Base-by-base conservation (phyloP, 2,888 invertebrate genomes). In the Clepsis dumicolana region DNA sequence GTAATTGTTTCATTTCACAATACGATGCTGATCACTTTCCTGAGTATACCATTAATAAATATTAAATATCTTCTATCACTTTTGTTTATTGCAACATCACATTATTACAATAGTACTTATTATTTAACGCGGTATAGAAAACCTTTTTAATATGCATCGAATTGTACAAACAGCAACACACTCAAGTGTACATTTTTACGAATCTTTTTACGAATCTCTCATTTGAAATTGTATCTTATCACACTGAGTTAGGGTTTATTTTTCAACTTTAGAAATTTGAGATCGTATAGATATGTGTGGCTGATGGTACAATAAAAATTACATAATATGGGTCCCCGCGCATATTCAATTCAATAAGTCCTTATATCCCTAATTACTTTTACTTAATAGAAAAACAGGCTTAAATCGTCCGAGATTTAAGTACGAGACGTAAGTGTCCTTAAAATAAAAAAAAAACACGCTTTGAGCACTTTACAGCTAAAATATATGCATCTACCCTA, bases 401-500 rank as follows among this genome's bases (percentile, higher is more conserved):
- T 10, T 50, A 57, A 1, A 35, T 35, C 12, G 24, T 24, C 24
- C 16, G 4, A 38, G 57, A 70, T 52, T 73, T 77, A 77, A 76
- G 76, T 76, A 77, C 75, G 70, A 57, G 64, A 38, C 56, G 62
- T 68, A 69, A 72, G 70, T 70, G 63, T 12, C 60, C 67, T 62
- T n/a, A n/a, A n/a, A n/a, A n/a, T n/a, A n/a, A n/a, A n/a, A n/a
- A 70, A 61, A 52, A 53, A 52, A 63, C 48, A 57, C 70, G 73
- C 73, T 77, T 77, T 75, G 77, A 77, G 77, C 77, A 73, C 73
- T 74, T 41, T 70, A 61, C 44, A 41, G 38, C 57, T 64, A 65
- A 69, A 35, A 52, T 70, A 70, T 53, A 67, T n/a, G n/a, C n/a
- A n/a, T 48, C 71, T 71, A 69, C 52, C 52, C 64, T 50, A 59